A percentile compares a stretch with the other conserved stretches of the same genome.
Conservation (phyloP, 2,888 invertebrate species). For the Harpalus rubripes region DNA sequence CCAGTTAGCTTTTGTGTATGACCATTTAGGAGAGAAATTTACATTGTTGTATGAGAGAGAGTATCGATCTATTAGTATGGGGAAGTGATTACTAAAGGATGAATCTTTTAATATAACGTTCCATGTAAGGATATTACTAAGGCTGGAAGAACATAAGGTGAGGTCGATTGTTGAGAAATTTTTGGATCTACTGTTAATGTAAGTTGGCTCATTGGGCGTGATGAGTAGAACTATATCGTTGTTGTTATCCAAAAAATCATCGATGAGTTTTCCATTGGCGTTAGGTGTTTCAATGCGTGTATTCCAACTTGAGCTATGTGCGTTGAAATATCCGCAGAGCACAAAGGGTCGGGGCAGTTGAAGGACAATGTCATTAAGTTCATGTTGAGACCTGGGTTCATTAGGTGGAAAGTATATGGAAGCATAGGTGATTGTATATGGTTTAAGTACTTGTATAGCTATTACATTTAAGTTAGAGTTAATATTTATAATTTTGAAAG, state of each 20-base stretch:
- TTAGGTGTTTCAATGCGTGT: background rate
- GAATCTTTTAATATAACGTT: constrained; percentile 1
- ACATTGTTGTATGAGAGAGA: no score
- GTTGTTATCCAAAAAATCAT: constrained; percentile 5
- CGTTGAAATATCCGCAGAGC: background rate
- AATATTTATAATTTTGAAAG: background rate
- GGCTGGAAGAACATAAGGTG: background rate
- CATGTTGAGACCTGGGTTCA: background rate
- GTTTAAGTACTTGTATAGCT: constrained; percentile 4
- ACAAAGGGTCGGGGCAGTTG: background rate
- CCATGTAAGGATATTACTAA: constrained; percentile 1
- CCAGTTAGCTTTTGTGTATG: no score
- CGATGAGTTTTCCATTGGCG: background rate
- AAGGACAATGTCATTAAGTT: background rate
- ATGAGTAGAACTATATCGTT: background rate
- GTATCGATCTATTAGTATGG: background rate
- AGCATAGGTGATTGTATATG: background rate
- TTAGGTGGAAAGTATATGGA: constrained; percentile 1
- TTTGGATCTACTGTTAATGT: constrained; percentile 4
- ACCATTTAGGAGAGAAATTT: no score
- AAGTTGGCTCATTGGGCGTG: constrained; percentile 3
- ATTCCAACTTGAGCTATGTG: constrained; percentile 4
- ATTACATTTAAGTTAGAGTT: background rate
- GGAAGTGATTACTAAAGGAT: background rate
- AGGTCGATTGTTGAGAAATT: background rate